Base-by-base conservation (phyloP, 1,140 invertebrate genomes). In the Thaumatotibia leucotreta region DNA sequence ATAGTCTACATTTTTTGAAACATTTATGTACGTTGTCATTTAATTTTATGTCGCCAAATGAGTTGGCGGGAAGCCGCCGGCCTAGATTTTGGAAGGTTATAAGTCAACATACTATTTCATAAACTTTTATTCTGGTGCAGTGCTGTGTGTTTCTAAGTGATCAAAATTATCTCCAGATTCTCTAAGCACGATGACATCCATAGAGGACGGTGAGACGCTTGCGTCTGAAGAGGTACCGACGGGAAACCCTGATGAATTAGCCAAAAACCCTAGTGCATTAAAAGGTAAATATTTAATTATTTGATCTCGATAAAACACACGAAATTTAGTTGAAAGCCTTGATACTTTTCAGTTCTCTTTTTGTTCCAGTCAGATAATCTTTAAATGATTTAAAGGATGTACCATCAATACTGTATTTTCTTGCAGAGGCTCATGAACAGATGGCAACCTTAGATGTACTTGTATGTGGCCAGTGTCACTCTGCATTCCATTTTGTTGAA, bases 381-480 rank as follows among this genome's bases (percentile, higher is more conserved):
- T n/a, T n/a, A n/a, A n/a, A n/a, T n/a, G n/a, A 31, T 62, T 32
- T 63, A 4, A 11, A 9, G 17, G 23, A 29, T 27, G 14, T 14
- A 5, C 4, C 22, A 39, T 39, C 8, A 33, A 31, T 61, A 39
- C 27, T 70, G n/a, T 64, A 74, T 67, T 62, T 75, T 65, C 70
- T 91, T 91, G 14, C 76, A 95, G 95, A 93, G 74, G 94, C 95
- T 9, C 94, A 95, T 92, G 93, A 95, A 72, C 94, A 95, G 80
- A 93, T 96, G 86, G 93, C 93, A 63, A 93, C 93, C 61, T 83
- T 96, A 69, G 95, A 97, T 91, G 93, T 96, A 5, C 91, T 96
- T 45, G 95, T 97, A 0, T 97, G 96, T 90, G 96, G 96, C 11
- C 93, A 94, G 66, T 97, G 96, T 77, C 94, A 96, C 80, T 92